Evolutionary conservation across 2,888 invertebrate species (phyloP), one percentile per base, ranked within the genome.

Genomic region (Melolontha melolontha): DNA sequence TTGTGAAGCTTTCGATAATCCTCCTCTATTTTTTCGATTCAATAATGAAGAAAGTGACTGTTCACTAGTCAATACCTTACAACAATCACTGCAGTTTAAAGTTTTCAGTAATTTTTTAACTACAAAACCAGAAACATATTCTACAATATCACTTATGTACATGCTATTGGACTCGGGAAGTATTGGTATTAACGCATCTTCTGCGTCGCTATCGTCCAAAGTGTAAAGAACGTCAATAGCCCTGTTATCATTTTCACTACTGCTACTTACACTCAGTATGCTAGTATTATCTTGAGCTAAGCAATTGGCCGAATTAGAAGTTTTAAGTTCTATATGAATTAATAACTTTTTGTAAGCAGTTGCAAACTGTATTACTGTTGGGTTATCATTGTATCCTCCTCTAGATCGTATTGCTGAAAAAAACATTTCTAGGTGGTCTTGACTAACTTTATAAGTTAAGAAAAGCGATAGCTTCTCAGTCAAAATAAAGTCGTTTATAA

Each of bases 361-460:
- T 50, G 70, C 27, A 63, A 72, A 74, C 64, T 74, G 73, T 52
- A 14, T 42, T 2, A 70, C 71, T 44, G 68, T 68, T 1, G 74
- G 72, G 64, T 74, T 73, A 41, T 72, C 70, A 14, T 69, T 71
- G 50, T 41, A 71, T 16, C 72, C 73, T 8, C 72, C 70, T 39
- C 68, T 49, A 34, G 57, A 57, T 40, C 74, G 41, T 22, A 73
- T 69, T 11, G 68, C 69, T 52, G 69, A 64, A 59, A 74, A 72
- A 68, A 71, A 74, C 1, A 68, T 71, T 55, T 72, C 69, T 22
- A 73, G 22, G 44, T 67, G 69, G 49, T 74, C 72, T 62, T 73
- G 74, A 17, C 66, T 65, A 14, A 71, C 51, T 67, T 73, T 71
- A 51, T 74, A 74, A 12, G 66, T 55, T 27, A 68, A 67, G 17